A percentile compares a stretch with the other conserved stretches of the same genome.
These are phyloP conservation scores for Polymixis lichenea DNA, from an alignment of 2,888 invertebrate species.

Conservation along the genomic window DNA sequence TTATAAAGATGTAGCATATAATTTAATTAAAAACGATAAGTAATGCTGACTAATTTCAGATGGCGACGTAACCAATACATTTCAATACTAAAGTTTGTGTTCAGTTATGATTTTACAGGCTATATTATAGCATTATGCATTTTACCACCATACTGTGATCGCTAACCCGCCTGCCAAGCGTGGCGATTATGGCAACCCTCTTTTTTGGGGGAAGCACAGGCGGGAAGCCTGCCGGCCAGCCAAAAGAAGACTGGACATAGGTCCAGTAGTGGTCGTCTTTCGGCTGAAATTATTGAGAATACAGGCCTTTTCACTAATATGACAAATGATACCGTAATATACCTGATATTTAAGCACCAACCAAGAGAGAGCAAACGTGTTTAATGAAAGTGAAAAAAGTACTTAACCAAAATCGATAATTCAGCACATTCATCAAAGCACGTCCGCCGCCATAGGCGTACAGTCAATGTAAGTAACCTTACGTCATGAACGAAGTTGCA, in stretches of 20 bases:
- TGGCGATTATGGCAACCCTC: too few species aligned
- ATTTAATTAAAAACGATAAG: constrained; percentile 18
- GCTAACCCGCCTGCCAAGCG: too few species aligned
- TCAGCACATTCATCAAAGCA: constrained; percentile 69
- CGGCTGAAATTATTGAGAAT: not conserved
- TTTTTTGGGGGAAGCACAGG: too few species aligned
- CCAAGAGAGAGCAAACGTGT: constrained; percentile 16
- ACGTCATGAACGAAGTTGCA: constrained; percentile 72
- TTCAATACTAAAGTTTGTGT: constrained; percentile 9
- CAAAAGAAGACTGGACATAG: too few species aligned
- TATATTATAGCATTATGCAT: not conserved
- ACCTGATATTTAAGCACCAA: not conserved
- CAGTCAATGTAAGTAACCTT: constrained; percentile 65
- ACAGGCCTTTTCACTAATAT: not conserved
- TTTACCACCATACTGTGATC: too few species aligned
- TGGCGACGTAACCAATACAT: constrained; percentile 23
- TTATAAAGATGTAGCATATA: not conserved
- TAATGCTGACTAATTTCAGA: constrained; percentile 12
- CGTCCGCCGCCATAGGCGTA: constrained; percentile 50
- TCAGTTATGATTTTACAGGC: constrained; percentile 1
- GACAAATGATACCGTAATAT: not conserved
- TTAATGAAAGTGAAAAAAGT: constrained; percentile 55
- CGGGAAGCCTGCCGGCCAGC: too few species aligned
- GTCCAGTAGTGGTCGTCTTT: too few species aligned
- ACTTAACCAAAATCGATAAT: constrained; percentile 40